Conservation (phyloP, 2,113 vertebrate genomes). For the Sminthopsis crassicaudata region DNA sequence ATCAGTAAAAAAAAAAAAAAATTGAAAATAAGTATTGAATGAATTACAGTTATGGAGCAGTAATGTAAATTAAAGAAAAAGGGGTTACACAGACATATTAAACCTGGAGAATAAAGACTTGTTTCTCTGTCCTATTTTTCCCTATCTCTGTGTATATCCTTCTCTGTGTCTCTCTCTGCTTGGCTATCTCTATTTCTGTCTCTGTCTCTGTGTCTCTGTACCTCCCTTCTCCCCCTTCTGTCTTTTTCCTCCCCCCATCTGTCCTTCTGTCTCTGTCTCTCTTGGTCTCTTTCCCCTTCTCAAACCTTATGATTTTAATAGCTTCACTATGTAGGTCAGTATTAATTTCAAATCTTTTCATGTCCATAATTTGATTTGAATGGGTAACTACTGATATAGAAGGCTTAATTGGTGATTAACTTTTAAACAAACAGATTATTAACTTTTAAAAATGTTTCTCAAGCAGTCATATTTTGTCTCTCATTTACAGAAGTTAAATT, state of each 20-base stretch:
- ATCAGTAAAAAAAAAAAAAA: background rate
- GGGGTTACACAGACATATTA: background rate
- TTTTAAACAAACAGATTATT: constrained; percentile 10
- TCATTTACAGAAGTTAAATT: background rate
- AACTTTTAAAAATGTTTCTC: constrained; percentile 7
- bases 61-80: background rate
- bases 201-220: background rate
- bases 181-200: background rate
- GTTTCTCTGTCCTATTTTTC: background rate
- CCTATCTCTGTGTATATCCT: too few species aligned
- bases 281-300: background rate
- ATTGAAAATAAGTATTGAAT: background rate
- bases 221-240: too few species aligned
- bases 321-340: background rate
- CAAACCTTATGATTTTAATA: background rate
- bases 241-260: background rate
- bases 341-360: background rate
- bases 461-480: background rate
- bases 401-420: background rate
- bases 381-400: background rate
- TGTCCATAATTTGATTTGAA: background rate
- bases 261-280: background rate
- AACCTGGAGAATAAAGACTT: background rate
- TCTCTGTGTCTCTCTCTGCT: too few species aligned
- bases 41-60: background rate